Base-by-base conservation (phyloP, 2,888 invertebrate species). In the Lochmaea capreae region DNA sequence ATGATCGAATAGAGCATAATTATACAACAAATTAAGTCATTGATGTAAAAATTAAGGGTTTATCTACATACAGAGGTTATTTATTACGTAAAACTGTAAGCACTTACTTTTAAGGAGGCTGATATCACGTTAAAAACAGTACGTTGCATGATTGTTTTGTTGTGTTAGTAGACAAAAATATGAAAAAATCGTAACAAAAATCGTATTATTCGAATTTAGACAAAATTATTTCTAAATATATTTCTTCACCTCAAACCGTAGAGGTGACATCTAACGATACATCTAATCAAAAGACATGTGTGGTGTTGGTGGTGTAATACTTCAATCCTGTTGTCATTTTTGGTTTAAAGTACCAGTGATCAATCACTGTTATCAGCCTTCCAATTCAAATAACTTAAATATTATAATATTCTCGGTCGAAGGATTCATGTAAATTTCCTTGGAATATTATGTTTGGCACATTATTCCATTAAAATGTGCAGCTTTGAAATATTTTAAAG, bases 111-210 rank as follows among this genome's bases (percentile, higher is more conserved):
- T 76, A 87, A 78, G 67, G 88, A 84, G 62, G 84, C 85, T 67
- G 88, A 84, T 78, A 89, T 84, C 65, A 87, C 81, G 80, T 85
- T 89, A 86, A 87, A 87, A 76, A 89, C 76, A 75, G 86, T 87
- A 54, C 87, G 88, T 83, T 89, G 89, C 89, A 89, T 89, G 78
- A 79, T 83, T 76, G 33, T 63, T 67, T 65, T 65, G 57, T 22
- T 43, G 22, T 43, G 26, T 65, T 57, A 58, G 26, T 33, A 8
- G 12, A 54, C n/a, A 63, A 54, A 63, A 69, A 70, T 18, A 33
- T 9, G 18, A 18, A 42, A 18, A 63, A 18, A 42, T 63, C 18
- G 18, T 63, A 42, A 63, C 10, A 63, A 62, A 42, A 61, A 42
- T 67, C 33, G 22, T 46, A 68, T 59, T 49, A 67, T 58, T 58